Conservation (phyloP, 2,888 invertebrate species). For the Liodrosophila aerea region DNA sequence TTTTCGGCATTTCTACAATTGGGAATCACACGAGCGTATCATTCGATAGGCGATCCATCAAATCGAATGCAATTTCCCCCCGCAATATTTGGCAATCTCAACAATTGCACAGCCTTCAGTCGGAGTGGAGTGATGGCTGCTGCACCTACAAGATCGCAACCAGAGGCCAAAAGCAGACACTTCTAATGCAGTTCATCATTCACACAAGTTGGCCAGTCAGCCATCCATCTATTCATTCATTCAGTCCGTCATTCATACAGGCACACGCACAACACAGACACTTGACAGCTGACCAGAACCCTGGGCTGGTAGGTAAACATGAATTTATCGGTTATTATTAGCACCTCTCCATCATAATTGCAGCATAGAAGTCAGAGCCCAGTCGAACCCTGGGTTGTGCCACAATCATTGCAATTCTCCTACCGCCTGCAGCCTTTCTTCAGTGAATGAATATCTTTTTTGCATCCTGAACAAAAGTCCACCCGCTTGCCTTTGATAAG, state of each 20-base stretch:
- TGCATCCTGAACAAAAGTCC: conserved; percentile 18
- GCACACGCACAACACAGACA: conserved; percentile 36
- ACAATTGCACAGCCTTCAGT: conserved; percentile 57
- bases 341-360: conserved; percentile 81
- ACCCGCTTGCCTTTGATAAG: conserved; percentile 50
- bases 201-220: conserved; percentile 22
- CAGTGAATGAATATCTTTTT: conserved; percentile 19
- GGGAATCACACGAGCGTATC: conserved; percentile 72
- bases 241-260: conserved; percentile 54
- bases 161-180: conserved; percentile 14
- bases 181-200: conserved; percentile 59
- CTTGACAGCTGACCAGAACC: conserved; percentile 70
- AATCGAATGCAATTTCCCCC: conserved; percentile 43
- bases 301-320: conserved; percentile 79
- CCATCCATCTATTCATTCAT: conserved; percentile 34
- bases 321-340: conserved; percentile 81
- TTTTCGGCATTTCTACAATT: conserved; percentile 31
- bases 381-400: conserved; percentile 19
- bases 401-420: conserved; percentile 49
- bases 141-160: conserved; percentile 55
- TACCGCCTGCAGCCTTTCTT: conserved; percentile 41
- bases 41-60: conserved; percentile 57
- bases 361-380: conserved; percentile 74
- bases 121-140: conserved; percentile 16
- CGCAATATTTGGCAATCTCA: conserved; percentile 51